A percentile compares a stretch with the other conserved stretches of the same genome.
phyloP scores from a whole-genome alignment of 2,888 invertebrate species.

The Xylophagus ater region DNA sequence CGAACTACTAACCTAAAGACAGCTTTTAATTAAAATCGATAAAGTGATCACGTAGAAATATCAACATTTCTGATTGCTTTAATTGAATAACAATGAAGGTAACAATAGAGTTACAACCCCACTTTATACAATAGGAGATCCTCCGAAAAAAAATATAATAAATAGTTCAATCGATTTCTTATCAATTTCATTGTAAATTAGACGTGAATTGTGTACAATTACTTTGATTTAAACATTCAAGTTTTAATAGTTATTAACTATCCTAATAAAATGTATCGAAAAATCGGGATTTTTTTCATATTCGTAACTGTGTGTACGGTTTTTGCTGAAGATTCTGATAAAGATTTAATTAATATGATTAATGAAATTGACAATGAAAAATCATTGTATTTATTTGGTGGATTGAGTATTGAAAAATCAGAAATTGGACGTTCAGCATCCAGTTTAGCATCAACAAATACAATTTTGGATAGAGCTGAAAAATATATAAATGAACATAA shows the following conservation, averaged over 20 bases:
- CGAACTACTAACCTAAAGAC: too few relatives aligned
- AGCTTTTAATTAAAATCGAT: too few relatives aligned
- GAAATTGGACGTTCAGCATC: slow-evolving; percentile 27
- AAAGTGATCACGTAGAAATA: too few relatives aligned
- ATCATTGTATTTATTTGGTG: slow-evolving; percentile 38
- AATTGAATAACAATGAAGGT: too few relatives aligned
- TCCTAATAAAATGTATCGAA: slow-evolving; percentile 6
- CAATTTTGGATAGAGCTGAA: slow-evolving; percentile 41
- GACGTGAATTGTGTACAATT: slow-evolving; percentile 6
- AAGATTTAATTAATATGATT: slow-evolving; percentile 39
- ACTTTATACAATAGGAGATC: too few relatives aligned
- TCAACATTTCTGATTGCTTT: too few relatives aligned
- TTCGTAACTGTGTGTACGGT: slow-evolving; percentile 25
- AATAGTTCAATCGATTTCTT: slow-evolving; percentile 25
- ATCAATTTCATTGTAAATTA: slow-evolving; percentile 16
- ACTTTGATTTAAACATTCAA: neutral
- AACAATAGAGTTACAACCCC: too few relatives aligned
- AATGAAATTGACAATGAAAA: slow-evolving; percentile 39
- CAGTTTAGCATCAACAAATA: slow-evolving; percentile 31
- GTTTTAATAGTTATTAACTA: neutral
- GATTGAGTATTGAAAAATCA: slow-evolving; percentile 35
- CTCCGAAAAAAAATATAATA: slow-evolving; percentile 16
- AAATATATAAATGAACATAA: slow-evolving; percentile 42
- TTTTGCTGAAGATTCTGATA: slow-evolving; percentile 30
- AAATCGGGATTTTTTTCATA: slow-evolving; percentile 26